A percentile compares a stretch with the other conserved stretches of the same genome.
phyloP scores from a whole-genome alignment of 2,113 vertebrate genomes.

The Salvelinus fontinalis region DNA sequence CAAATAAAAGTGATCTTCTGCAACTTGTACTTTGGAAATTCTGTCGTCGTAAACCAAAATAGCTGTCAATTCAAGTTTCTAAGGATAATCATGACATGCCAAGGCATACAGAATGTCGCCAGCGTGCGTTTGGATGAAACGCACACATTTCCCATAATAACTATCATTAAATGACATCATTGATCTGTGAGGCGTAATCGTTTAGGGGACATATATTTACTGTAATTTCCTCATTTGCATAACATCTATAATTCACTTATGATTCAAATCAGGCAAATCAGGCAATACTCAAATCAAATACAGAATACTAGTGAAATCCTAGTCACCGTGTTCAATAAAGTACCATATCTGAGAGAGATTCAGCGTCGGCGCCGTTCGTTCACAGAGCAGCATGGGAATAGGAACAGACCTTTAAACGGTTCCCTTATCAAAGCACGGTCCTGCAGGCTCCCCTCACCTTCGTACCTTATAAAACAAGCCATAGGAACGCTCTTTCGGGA shows the following conservation, averaged over 20 bases:
- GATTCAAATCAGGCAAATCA: conserved; percentile 47
- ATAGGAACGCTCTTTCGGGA: conserved; percentile 61
- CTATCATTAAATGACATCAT: conserved; percentile 51
- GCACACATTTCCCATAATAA: conserved; percentile 42
- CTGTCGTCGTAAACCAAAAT: conserved; percentile 8
- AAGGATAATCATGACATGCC: neutral
- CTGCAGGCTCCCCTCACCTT: conserved; percentile 45
- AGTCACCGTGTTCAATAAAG: conserved; percentile 39
- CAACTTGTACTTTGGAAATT: neutral
- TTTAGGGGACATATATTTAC: conserved; percentile 35
- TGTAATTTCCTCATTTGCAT: conserved; percentile 51
- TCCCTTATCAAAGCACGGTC: conserved; percentile 59
- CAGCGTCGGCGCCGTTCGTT: conserved; percentile 33
- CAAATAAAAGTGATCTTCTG: neutral
- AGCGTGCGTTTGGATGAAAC: conserved; percentile 43
- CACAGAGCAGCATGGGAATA: conserved; percentile 48
- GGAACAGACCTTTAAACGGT: conserved; percentile 57
- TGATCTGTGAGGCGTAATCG: conserved; percentile 46
- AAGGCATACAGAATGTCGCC: conserved; percentile 25
- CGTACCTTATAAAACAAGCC: conserved; percentile 42
- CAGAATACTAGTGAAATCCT: neutral
- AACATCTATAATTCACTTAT: conserved; percentile 45
- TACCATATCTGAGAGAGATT: conserved; percentile 20
- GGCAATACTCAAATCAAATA: conserved; percentile 26
- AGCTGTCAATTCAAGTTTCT: conserved; percentile 2